These are phyloP conservation scores for Proterorhinus semilunaris DNA, from an alignment of 2,113 vertebrate genomes.

Conservation along the genomic window DNA sequence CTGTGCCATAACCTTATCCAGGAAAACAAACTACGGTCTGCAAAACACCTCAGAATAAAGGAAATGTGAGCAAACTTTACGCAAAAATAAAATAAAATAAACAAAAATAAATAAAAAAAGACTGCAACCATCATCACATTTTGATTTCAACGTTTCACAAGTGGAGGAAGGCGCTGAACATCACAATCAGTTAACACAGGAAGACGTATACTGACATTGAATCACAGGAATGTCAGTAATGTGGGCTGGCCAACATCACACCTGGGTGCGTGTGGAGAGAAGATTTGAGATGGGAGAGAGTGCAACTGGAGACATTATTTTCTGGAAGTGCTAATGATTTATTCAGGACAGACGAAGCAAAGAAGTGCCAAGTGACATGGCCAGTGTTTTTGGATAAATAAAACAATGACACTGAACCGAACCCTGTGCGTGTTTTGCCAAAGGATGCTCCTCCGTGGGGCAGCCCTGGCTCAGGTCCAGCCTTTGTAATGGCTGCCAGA, in stretches of 20 bases:
- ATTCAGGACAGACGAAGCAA: constrained; percentile 25
- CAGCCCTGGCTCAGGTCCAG: constrained; percentile 51
- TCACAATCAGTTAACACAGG: background rate
- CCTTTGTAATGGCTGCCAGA: constrained; percentile 32
- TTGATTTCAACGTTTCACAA: background rate
- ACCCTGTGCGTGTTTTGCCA: constrained; percentile 34
- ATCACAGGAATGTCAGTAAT: constrained; percentile 3
- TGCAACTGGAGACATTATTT: constrained; percentile 15
- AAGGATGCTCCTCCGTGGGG: constrained; percentile 32
- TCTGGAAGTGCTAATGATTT: constrained; percentile 35
- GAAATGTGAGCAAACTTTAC: background rate
- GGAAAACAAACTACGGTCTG: background rate
- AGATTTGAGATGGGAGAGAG: background rate
- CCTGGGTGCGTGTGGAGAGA: constrained; percentile 16
- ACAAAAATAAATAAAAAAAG: background rate
- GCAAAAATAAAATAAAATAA: too few relatives aligned
- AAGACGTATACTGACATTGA: constrained; percentile 4
- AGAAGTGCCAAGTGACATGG: constrained; percentile 13
- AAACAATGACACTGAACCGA: constrained; percentile 40
- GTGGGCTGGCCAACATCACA: constrained; percentile 9
- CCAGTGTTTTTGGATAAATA: constrained; percentile 41
- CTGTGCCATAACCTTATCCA: too few relatives aligned
- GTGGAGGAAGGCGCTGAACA: background rate
- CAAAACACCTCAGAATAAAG: background rate
- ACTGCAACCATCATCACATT: constrained; percentile 3